Conservation (phyloP, 2,113 vertebrate species). For the Cavia porcellus region DNA sequence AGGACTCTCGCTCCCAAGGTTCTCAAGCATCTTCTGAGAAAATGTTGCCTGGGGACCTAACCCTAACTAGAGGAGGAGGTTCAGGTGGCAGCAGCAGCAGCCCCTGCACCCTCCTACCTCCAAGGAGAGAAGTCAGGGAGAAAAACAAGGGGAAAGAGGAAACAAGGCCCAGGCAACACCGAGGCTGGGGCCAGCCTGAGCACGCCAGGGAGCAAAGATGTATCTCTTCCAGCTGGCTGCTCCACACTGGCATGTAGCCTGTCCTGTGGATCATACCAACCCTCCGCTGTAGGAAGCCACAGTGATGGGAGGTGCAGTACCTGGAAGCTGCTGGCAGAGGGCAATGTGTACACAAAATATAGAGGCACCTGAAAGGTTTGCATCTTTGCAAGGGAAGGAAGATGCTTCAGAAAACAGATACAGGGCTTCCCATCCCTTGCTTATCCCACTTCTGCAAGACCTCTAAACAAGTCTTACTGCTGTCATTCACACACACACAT, state of each 20-base stretch:
- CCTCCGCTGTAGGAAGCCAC: fast-evolving
- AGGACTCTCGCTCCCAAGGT: not conserved
- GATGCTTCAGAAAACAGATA: not conserved
- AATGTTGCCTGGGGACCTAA: not conserved
- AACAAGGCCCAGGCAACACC: not conserved
- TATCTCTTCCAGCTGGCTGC: not conserved
- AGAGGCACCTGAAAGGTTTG: not conserved
- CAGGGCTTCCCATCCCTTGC: not conserved
- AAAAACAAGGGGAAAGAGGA: not conserved
- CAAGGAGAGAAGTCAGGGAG: not conserved
- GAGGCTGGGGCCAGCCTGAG: slow-evolving; percentile 40
- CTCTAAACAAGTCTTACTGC: not conserved
- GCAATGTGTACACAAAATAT: slow-evolving; percentile 67
- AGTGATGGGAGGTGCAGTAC: slow-evolving; percentile 5
- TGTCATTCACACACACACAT: not conserved
- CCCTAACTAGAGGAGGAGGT: not conserved
- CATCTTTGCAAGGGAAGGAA: not conserved
- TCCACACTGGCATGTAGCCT: not conserved
- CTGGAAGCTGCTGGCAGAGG: slow-evolving; percentile 6
- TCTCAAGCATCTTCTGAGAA: not conserved
- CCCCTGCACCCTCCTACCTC: not conserved
- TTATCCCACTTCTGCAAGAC: not conserved
- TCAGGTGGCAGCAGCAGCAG: too few relatives aligned
- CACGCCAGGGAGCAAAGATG: not conserved
- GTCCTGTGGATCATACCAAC: not conserved